phyloP scores from a whole-genome alignment of 2,888 invertebrate species.

The Amphipyra berbera region DNA sequence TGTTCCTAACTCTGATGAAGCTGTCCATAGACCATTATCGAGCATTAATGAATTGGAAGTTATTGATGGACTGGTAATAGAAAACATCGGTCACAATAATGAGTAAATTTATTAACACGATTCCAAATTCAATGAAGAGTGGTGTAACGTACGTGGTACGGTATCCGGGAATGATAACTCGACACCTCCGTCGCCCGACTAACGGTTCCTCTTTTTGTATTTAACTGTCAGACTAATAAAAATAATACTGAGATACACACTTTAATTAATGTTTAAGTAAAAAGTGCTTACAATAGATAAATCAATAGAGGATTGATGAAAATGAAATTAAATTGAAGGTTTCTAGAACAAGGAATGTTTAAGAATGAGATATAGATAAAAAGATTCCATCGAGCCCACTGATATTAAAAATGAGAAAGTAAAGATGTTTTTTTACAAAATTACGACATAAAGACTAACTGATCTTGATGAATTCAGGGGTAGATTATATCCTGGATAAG shows the following conservation, averaged over 20 bases:
- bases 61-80: conserved; percentile 15
- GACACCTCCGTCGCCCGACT: conserved; percentile 67
- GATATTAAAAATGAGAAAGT: background rate
- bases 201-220: conserved; percentile 73
- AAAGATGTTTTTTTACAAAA: background rate
- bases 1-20: conserved; percentile 33
- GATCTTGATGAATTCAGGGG: background rate
- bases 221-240: conserved; percentile 56
- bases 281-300: conserved; percentile 27
- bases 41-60: conserved; percentile 21
- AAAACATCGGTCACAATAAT: conserved; percentile 14
- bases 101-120: conserved; percentile 6
- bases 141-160: conserved; percentile 43
- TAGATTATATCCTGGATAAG: background rate
- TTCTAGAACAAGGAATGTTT: background rate
- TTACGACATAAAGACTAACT: too few species aligned
- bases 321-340: conserved; percentile 1
- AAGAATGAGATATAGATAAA: background rate
- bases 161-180: conserved; percentile 58
- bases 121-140: conserved; percentile 49
- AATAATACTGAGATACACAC: conserved; percentile 7
- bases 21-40: conserved; percentile 14
- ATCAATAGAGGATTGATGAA: conserved; percentile 1
- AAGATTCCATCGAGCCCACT: background rate
- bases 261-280: conserved; percentile 24